Conservation (phyloP, 2,797 vertebrate species). For the Coregonus ussuriensis region DNA sequence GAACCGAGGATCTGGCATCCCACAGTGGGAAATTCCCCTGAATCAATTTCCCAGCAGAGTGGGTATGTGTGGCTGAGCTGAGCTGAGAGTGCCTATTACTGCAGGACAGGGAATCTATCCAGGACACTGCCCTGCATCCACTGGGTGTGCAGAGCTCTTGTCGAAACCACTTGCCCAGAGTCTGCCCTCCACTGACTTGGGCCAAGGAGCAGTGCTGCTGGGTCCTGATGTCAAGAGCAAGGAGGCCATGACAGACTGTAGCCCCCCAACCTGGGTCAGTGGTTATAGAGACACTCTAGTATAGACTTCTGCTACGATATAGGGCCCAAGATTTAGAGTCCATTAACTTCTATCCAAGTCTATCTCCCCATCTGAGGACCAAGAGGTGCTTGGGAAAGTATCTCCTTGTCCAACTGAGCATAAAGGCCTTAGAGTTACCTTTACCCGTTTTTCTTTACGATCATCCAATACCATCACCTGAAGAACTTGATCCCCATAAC, state of each 20-base stretch:
- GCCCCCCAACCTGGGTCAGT: background rate
- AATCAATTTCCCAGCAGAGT: conserved; percentile 60
- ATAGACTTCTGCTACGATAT: conserved; percentile 18
- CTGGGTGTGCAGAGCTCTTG: conserved; percentile 28
- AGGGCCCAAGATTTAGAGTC: background rate
- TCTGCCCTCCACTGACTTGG: conserved; percentile 32
- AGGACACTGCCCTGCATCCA: background rate
- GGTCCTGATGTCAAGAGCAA: conserved; percentile 36
- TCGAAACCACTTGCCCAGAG: conserved; percentile 45
- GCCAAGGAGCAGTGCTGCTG: conserved; percentile 27
- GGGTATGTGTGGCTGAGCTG: conserved; percentile 50
- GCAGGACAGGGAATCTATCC: conserved; percentile 30
- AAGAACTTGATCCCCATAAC: too few relatives aligned
- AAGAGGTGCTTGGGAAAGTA: too few relatives aligned
- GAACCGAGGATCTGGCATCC: background rate
- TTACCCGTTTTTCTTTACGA: too few relatives aligned
- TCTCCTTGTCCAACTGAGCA: too few relatives aligned
- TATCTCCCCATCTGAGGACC: too few relatives aligned
- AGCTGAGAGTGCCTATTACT: conserved; percentile 54
- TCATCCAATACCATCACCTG: too few relatives aligned
- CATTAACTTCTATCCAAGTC: too few relatives aligned
- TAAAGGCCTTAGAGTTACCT: too few relatives aligned
- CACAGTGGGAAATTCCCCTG: conserved; percentile 28
- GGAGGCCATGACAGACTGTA: conserved; percentile 24
- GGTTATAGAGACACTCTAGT: conserved; percentile 16